phyloP scores from a whole-genome alignment of 1,140 invertebrate species.

The Antheraea pernyi region DNA sequence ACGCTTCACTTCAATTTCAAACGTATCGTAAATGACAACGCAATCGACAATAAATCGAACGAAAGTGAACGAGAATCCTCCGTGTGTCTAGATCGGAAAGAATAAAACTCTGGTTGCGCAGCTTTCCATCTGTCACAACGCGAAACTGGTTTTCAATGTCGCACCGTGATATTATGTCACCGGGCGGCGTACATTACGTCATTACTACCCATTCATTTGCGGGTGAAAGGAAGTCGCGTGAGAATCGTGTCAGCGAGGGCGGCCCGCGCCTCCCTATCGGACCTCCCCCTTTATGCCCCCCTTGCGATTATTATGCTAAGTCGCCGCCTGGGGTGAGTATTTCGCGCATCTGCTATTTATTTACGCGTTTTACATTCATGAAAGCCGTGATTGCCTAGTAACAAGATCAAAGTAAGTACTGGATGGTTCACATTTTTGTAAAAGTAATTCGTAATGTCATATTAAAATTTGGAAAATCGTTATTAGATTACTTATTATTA shows the following conservation, averaged over 20 bases:
- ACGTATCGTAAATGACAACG: not conserved
- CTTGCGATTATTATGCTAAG: slow-evolving; percentile 76
- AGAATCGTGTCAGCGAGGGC: slow-evolving; percentile 71
- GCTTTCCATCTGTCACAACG: slow-evolving; percentile 15
- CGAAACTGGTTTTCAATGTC: slow-evolving; percentile 30
- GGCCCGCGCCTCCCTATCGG: slow-evolving; percentile 27
- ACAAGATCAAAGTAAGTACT: no score
- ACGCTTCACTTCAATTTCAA: not conserved
- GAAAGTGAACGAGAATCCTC: not conserved
- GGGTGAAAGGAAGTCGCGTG: slow-evolving; percentile 68
- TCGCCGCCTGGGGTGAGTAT: slow-evolving; percentile 66
- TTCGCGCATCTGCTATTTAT: slow-evolving; percentile 79
- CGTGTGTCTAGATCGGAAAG: slow-evolving; percentile 14
- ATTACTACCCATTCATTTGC: slow-evolving; percentile 71
- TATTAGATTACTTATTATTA: no score
- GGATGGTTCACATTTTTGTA: no score
- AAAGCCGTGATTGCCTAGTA: slow-evolving; percentile 44
- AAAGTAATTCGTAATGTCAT: no score
- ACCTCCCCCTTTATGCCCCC: slow-evolving; percentile 27
- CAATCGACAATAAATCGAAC: not conserved
- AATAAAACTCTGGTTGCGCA: not conserved
- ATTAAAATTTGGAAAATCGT: no score
- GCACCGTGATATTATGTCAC: slow-evolving; percentile 47
- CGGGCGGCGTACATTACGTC: slow-evolving; percentile 53
- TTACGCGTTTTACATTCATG: slow-evolving; percentile 77